Evolutionary conservation across 2,888 invertebrate species (phyloP).

Genomic region (Mantis religiosa): DNA sequence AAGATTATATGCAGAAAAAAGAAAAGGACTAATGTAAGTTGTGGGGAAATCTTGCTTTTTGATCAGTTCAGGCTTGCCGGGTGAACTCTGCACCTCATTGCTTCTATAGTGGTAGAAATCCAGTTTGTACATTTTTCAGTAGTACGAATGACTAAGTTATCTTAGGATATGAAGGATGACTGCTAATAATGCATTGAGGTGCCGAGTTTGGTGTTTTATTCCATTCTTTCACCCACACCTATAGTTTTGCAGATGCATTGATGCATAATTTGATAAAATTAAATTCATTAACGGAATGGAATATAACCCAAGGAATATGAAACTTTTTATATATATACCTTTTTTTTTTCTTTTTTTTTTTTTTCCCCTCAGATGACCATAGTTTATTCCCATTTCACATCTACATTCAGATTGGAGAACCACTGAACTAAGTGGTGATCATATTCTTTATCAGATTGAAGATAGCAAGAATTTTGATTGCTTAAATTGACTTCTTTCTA

Average conservation of each 20-base stretch:
- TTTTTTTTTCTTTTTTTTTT: too few species aligned
- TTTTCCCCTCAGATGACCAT: neutral
- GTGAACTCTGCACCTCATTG: neutral
- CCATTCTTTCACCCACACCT: neutral
- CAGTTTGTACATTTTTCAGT: neutral
- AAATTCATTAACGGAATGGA: neutral
- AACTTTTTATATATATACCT: too few species aligned
- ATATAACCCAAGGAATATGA: neutral
- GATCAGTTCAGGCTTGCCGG: neutral
- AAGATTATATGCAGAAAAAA: conserved; percentile 14
- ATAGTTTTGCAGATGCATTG: neutral
- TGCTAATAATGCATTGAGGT: neutral
- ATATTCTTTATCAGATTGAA: conserved; percentile 24
- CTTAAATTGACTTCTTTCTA: neutral
- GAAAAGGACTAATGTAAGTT: conserved; percentile 13
- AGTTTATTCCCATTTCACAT: neutral
- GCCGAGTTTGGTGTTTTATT: neutral
- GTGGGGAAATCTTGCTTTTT: neutral
- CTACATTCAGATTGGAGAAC: neutral
- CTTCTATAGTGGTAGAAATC: neutral
- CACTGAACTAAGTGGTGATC: neutral
- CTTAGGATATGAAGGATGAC: neutral
- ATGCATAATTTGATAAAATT: neutral
- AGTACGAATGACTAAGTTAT: neutral
- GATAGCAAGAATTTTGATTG: neutral